Evolutionary conservation across 1,140 invertebrate species (phyloP), one percentile per base, ranked within the genome.

Genomic region (Sitodiplosis mosellana): DNA sequence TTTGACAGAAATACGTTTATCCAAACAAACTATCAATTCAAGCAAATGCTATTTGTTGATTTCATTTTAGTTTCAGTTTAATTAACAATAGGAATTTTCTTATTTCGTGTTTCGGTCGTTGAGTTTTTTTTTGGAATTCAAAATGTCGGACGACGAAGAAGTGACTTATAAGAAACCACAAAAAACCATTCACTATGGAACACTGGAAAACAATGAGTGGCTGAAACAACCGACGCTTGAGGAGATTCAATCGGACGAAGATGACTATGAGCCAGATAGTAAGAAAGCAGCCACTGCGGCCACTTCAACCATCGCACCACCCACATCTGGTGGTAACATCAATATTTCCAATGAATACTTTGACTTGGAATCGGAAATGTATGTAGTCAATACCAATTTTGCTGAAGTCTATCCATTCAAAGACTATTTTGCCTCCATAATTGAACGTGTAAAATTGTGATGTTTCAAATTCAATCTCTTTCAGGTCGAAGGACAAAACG

Each of bases 131-230:
- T 34, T 8, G 33, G 14, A 38, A 38, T 5, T 33, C 42, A 59
- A 50, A 54, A 92, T 91, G 88, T 90, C 86, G 22, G 87, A 91
- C 59, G 88, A 91, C 51, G 86, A 90, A 54, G 85, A 87, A 59
- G 57, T 84, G 40, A 62, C 72, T 41, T 78, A 81, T 53, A 67
- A 78, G 0, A 89, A 88, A 60, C 80, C 80, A 49, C 72, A 73
- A 48, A 86, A 83, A 59, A 76, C 76, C 0, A 71, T 89, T 2
- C 84, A 91, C 58, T 91, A 90, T 77, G 87, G 86, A 21, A 88
- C 85, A 2, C 63, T 91, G 51, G 87, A 92, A 61, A 86, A 90
- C 55, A 68, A 76, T 18, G 85, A 89, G 63, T 69, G 76, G 54
- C 68, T 69, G 15, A 65, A 78, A 37, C 59, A 75, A 43, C 61